phyloP scores from a whole-genome alignment of 2,888 invertebrate genomes.

The Yponomeuta evonymella region DNA sequence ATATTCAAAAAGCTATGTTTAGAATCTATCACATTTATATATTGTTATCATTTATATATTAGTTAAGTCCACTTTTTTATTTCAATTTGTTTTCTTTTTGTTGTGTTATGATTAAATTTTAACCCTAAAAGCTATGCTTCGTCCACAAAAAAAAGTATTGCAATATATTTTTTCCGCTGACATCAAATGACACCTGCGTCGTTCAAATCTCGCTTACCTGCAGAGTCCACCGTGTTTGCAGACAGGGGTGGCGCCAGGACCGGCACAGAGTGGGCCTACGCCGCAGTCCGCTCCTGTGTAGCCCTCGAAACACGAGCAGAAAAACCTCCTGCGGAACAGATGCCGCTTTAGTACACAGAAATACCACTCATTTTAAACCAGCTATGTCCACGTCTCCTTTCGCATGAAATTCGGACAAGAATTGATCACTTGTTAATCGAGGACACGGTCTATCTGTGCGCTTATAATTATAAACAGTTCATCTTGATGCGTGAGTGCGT shows the following conservation, averaged over 20 bases:
- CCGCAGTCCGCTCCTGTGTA: constrained; percentile 88
- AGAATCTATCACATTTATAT: too few relatives aligned
- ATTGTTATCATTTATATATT: too few relatives aligned
- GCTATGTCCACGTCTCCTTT: neutral
- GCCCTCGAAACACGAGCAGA: constrained; percentile 87
- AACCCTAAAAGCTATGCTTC: neutral
- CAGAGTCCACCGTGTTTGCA: constrained; percentile 91
- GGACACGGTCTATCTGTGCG: too few relatives aligned
- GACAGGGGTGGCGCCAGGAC: constrained; percentile 49
- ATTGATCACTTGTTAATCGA: too few relatives aligned
- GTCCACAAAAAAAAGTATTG: neutral
- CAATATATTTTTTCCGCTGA: neutral
- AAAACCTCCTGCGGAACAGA: constrained; percentile 78
- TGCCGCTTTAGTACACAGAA: neutral
- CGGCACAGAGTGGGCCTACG: constrained; percentile 85
- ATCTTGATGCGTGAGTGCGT: too few relatives aligned
- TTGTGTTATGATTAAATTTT: too few relatives aligned
- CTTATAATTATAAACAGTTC: too few relatives aligned
- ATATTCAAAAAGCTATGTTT: neutral
- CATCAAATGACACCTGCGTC: neutral
- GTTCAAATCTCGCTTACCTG: constrained; percentile 76
- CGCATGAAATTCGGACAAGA: too few relatives aligned
- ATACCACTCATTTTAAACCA: neutral
- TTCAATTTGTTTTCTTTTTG: too few relatives aligned
- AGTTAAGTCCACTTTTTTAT: too few relatives aligned